A percentile compares a stretch with the other conserved stretches of the same genome.
These are phyloP conservation scores for Tenthredo distinguenda DNA, from an alignment of 2,888 invertebrate species.

Conservation along the genomic window DNA sequence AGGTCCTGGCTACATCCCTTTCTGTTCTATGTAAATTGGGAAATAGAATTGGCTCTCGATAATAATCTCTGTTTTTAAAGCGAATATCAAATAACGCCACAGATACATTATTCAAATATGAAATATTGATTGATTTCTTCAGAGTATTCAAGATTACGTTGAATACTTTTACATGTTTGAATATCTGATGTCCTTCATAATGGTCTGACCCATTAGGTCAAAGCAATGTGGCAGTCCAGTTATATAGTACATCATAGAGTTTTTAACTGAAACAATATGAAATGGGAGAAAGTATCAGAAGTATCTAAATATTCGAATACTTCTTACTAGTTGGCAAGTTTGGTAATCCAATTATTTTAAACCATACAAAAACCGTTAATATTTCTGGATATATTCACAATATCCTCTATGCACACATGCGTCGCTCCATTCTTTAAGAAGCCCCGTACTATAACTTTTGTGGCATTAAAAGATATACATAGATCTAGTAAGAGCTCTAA, in stretches of 20 bases:
- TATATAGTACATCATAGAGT: background rate
- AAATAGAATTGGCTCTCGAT: background rate
- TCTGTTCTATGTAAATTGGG: background rate
- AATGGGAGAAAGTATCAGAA: background rate
- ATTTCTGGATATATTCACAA: background rate
- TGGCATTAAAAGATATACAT: background rate
- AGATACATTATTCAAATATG: constrained; percentile 3
- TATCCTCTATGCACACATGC: background rate
- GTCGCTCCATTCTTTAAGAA: background rate
- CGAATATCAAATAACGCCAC: background rate
- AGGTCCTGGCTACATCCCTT: background rate
- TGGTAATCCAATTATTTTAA: background rate
- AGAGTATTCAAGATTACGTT: constrained; percentile 14
- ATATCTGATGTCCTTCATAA: background rate
- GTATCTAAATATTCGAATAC: background rate
- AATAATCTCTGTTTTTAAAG: background rate
- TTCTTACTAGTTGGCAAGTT: background rate
- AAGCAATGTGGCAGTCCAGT: background rate
- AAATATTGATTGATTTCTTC: constrained; percentile 15
- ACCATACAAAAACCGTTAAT: background rate
- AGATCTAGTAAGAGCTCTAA: background rate
- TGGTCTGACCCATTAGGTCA: background rate
- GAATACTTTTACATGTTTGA: constrained; percentile 34
- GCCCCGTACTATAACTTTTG: background rate
- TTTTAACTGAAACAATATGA: background rate